A percentile compares a stretch with the other conserved stretches of the same genome.
These are phyloP conservation scores for Lymantria dispar DNA, from an alignment of 2,888 invertebrate genomes.

Conservation along the genomic window DNA sequence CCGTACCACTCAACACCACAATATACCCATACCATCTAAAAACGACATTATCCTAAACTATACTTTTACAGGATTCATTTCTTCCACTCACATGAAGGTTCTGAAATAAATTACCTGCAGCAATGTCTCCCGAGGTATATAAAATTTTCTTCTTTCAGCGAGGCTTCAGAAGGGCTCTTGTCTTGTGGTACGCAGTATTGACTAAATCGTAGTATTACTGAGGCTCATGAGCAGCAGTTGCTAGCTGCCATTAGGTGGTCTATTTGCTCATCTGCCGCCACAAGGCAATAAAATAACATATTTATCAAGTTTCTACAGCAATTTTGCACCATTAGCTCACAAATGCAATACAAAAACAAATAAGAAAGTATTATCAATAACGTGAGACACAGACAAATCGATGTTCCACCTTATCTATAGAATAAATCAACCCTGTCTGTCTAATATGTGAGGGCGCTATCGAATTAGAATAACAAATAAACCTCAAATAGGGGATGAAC, in stretches of 20 bases:
- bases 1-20: too few species aligned
- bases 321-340: not conserved
- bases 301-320: not conserved
- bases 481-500: slow-evolving; percentile 28
- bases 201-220: too few species aligned
- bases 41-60: not conserved
- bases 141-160: too few species aligned
- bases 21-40: too few species aligned
- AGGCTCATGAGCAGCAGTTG: too few species aligned
- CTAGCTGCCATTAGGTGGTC: too few species aligned
- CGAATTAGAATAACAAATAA: slow-evolving; percentile 37
- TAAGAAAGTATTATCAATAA: slow-evolving; percentile 29
- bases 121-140: too few species aligned
- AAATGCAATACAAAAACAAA: slow-evolving; percentile 15
- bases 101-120: too few species aligned
- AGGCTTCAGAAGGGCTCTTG: too few species aligned
- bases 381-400: slow-evolving; percentile 28
- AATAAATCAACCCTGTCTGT: slow-evolving; percentile 33
- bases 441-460: slow-evolving; percentile 26
- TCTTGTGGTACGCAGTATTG: too few species aligned
- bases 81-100: too few species aligned
- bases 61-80: not conserved
- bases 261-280: too few species aligned
- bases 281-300: not conserved
- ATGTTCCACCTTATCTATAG: slow-evolving; percentile 27